phyloP scores from a whole-genome alignment of 2,888 invertebrate species.

The Adelognathus sp. region DNA sequence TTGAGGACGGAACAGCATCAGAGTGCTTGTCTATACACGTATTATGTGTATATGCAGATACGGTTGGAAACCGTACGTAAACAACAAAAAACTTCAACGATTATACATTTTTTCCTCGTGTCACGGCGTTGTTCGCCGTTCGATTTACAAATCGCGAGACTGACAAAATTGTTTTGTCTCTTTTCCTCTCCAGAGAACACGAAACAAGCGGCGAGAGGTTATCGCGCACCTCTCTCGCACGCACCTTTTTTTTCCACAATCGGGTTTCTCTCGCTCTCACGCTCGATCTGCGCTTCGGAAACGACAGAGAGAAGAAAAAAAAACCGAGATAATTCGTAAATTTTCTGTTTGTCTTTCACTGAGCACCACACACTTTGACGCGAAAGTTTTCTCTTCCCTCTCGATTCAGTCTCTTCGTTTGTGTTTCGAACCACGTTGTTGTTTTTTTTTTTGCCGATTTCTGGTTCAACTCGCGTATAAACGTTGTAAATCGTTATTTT shows the following conservation, averaged over 20 bases:
- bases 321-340: not conserved
- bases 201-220: constrained; percentile 1
- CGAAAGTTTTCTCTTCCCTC: not conserved
- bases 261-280: constrained; percentile 21
- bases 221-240: constrained; percentile 40
- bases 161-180: not conserved
- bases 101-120: not conserved
- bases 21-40: not conserved
- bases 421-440: too few relatives aligned
- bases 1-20: not conserved
- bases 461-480: too few relatives aligned
- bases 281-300: constrained; percentile 8
- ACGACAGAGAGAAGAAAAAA: not conserved
- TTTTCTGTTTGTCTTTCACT: not conserved
- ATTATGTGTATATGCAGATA: not conserved
- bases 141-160: not conserved
- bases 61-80: not conserved
- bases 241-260: constrained; percentile 25
- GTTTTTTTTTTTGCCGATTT: too few relatives aligned
- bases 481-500: not conserved
- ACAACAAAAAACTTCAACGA: not conserved
- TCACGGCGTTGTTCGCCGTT: not conserved
- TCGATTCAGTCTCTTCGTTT: too few relatives aligned
- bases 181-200: not conserved
- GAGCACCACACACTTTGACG: constrained; percentile 19